Percentiles rank a stretch among this genome's conserved stretches.
phyloP scores from a whole-genome alignment of 64 coral and sea anemone species.

The Dendronephthya gigantea region DNA sequence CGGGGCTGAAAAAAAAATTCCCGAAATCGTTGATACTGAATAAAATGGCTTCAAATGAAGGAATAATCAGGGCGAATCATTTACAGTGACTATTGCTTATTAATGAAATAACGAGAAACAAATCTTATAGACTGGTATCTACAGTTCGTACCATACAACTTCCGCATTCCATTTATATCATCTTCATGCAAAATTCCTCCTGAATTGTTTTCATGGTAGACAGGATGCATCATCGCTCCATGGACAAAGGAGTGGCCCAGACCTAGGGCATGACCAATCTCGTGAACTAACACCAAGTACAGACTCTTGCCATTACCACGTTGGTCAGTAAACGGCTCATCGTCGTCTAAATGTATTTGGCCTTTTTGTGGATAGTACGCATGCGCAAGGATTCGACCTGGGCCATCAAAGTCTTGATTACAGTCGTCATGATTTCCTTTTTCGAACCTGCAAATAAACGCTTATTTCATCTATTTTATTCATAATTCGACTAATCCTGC shows the following conservation, averaged over 20 bases:
- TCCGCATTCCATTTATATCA: slow-evolving; percentile 38
- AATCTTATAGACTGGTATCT: too few relatives aligned
- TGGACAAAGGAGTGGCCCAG: slow-evolving; percentile 13
- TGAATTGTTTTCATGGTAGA: background rate
- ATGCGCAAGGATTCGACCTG: slow-evolving; percentile 43
- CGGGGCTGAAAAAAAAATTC: too few relatives aligned
- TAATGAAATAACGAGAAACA: too few relatives aligned
- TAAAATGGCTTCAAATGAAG: too few relatives aligned
- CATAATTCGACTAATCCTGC: too few relatives aligned
- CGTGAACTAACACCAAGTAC: slow-evolving; percentile 41
- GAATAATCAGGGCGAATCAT: too few relatives aligned
- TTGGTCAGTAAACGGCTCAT: slow-evolving; percentile 41
- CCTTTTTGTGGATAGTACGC: slow-evolving; percentile 60
- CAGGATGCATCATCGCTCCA: slow-evolving; percentile 23
- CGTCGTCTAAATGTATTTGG: slow-evolving; percentile 66
- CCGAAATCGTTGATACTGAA: too few relatives aligned
- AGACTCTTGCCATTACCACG: slow-evolving; percentile 45
- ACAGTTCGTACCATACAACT: slow-evolving; percentile 42
- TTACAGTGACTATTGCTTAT: too few relatives aligned
- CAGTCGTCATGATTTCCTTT: background rate
- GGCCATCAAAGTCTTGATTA: slow-evolving; percentile 43
- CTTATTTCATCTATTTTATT: too few relatives aligned
- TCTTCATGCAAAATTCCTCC: background rate
- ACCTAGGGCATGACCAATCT: slow-evolving; percentile 43
- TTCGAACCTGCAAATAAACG: background rate